A percentile compares a stretch with the other conserved stretches of the same genome.
Conservation (phyloP, 1,140 invertebrate genomes). For the Mercenaria mercenaria region DNA sequence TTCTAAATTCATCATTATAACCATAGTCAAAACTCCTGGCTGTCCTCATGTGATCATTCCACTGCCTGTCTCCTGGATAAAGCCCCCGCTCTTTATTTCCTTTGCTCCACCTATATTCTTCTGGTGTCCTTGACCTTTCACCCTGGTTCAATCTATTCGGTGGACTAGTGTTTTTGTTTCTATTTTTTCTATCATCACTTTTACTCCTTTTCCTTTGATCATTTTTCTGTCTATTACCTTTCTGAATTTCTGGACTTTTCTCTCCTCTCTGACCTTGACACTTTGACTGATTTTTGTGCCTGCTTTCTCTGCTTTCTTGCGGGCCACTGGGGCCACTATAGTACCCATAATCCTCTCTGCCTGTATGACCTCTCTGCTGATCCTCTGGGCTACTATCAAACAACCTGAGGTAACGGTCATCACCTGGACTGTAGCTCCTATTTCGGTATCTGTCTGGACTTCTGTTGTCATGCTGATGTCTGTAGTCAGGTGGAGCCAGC, state of each 20-base stretch:
- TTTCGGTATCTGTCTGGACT: constrained; percentile 34
- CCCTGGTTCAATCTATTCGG: neutral
- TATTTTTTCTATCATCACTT: constrained; percentile 35
- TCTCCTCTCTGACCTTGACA: constrained; percentile 1
- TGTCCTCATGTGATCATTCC: neutral
- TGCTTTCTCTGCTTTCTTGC: constrained; percentile 30
- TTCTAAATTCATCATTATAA: neutral
- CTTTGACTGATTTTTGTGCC: neutral
- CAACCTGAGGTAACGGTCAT: constrained; percentile 56
- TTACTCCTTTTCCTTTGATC: constrained; percentile 37
- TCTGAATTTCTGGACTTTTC: neutral
- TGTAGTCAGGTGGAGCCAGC: constrained; percentile 4
- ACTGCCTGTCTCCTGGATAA: neutral
- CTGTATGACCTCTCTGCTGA: constrained; percentile 1
- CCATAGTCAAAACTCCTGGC: neutral
- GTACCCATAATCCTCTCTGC: constrained; percentile 53
- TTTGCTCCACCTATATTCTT: constrained; percentile 42
- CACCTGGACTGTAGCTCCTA: constrained; percentile 42
- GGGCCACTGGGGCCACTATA: constrained; percentile 53
- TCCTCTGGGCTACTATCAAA: constrained; percentile 70
- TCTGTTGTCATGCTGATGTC: constrained; percentile 11
- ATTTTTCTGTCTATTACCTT: neutral
- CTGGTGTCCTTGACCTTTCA: constrained; percentile 21
- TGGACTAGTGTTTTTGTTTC: constrained; percentile 6
- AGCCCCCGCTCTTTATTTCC: constrained; percentile 29